Conservation (phyloP, 2,113 vertebrate species). For the Aphelocoma coerulescens region DNA sequence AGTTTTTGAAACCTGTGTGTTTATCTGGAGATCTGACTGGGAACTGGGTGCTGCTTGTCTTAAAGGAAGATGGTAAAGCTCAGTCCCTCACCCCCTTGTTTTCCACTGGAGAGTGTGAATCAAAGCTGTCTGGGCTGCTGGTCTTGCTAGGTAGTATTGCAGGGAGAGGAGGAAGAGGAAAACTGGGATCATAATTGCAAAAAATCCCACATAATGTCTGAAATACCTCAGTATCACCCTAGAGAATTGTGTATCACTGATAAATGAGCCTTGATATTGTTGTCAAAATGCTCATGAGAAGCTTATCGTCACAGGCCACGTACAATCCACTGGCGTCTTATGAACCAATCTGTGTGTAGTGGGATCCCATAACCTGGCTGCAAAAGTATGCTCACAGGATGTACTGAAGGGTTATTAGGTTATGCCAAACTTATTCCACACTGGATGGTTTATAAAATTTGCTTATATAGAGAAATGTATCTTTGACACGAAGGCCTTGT, state of each 20-base stretch:
- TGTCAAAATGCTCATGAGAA: not conserved
- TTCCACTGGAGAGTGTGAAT: not conserved
- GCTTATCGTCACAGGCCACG: not conserved
- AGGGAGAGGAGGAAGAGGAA: not conserved
- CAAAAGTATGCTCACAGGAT: not conserved
- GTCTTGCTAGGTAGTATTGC: not conserved
- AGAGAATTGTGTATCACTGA: not conserved
- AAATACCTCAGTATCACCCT: not conserved
- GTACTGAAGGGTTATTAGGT: not conserved
- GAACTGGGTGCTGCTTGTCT: not conserved
- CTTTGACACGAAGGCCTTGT: not conserved
- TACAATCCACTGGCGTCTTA: not conserved
- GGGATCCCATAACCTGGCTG: not conserved
- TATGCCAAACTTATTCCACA: not conserved
- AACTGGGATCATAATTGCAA: not conserved
- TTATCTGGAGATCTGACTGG: not conserved
- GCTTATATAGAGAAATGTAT: not conserved
- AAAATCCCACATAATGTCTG: not conserved
- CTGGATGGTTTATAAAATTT: not conserved
- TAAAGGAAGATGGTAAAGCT: not conserved
- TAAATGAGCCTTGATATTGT: not conserved
- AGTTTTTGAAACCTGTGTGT: not conserved
- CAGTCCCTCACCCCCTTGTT: not conserved
- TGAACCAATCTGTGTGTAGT: fast-evolving
- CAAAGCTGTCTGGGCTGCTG: not conserved